Conservation (phyloP, 2,888 invertebrate species). For the Alloscopus bannaensis region DNA sequence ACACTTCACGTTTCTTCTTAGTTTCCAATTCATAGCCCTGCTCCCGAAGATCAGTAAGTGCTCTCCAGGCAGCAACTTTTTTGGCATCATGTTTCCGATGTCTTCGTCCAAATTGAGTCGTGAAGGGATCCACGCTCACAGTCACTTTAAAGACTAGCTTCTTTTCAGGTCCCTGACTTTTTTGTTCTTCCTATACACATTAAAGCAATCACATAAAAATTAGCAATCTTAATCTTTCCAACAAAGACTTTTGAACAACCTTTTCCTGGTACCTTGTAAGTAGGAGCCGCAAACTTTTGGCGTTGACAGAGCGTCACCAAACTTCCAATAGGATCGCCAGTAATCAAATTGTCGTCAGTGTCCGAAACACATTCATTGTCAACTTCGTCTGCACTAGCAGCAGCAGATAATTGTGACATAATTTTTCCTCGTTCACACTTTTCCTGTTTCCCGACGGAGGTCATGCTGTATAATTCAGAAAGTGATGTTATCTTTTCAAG, state of each 20-base stretch:
- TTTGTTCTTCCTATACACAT: neutral
- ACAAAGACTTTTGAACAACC: neutral
- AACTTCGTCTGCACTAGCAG: neutral
- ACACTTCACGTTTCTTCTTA: neutral
- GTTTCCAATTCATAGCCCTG: slow-evolving; percentile 7
- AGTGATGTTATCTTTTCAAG: neutral
- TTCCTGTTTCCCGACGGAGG: neutral
- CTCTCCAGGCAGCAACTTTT: slow-evolving; percentile 13
- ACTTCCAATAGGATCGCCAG: neutral
- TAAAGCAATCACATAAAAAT: too few species aligned
- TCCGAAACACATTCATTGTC: slow-evolving; percentile 6
- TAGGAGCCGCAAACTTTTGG: neutral
- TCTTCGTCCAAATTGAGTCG: neutral
- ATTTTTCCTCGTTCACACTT: neutral
- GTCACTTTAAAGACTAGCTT: slow-evolving; percentile 20
- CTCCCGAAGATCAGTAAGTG: slow-evolving; percentile 1
- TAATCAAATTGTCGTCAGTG: neutral
- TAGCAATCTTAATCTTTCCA: too few species aligned
- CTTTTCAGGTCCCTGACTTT: neutral
- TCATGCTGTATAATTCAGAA: slow-evolving; percentile 17
- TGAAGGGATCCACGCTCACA: neutral
- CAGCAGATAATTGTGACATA: neutral
- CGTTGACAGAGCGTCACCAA: neutral
- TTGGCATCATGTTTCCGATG: slow-evolving; percentile 29
- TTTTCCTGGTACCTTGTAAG: slow-evolving; percentile 6